Conservation (phyloP, 2,888 invertebrate genomes). For the Machimus atricapillus region DNA sequence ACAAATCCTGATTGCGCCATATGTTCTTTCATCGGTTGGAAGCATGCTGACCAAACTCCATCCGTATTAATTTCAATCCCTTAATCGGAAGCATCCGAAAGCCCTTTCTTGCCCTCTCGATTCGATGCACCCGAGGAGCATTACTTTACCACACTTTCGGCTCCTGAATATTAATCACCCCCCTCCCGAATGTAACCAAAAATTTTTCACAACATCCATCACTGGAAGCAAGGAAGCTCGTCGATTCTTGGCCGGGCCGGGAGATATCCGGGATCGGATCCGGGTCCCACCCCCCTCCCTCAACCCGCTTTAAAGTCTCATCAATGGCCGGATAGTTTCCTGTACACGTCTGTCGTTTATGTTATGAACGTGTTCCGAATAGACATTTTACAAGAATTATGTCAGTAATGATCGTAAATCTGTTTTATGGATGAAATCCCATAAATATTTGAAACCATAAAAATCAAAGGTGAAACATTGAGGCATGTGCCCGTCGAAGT, state of each 20-base stretch:
- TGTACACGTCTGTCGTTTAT: constrained; percentile 30
- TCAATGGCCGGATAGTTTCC: constrained; percentile 23
- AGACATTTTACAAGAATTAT: constrained; percentile 37
- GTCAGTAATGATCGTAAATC: constrained; percentile 34
- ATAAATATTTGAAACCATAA: constrained; percentile 42
- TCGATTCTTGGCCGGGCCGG: neutral
- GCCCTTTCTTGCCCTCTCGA: neutral
- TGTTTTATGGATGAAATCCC: constrained; percentile 33
- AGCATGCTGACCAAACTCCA: neutral
- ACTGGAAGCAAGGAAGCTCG: neutral
- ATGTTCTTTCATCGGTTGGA: too few relatives aligned
- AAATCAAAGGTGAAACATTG: constrained; percentile 40
- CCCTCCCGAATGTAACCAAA: neutral
- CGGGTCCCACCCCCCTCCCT: neutral
- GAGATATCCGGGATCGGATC: neutral
- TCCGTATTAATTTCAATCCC: neutral
- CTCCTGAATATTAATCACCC: neutral
- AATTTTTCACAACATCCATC: neutral
- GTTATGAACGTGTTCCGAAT: constrained; percentile 37
- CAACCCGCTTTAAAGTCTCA: constrained; percentile 17
- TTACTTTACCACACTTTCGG: neutral
- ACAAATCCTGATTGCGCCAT: too few relatives aligned
- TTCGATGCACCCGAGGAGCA: neutral
- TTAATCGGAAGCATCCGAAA: neutral
- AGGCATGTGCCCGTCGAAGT: neutral